These are phyloP conservation scores for Sardinella longiceps DNA, from an alignment of 2,797 vertebrate species.

Conservation along the genomic window DNA sequence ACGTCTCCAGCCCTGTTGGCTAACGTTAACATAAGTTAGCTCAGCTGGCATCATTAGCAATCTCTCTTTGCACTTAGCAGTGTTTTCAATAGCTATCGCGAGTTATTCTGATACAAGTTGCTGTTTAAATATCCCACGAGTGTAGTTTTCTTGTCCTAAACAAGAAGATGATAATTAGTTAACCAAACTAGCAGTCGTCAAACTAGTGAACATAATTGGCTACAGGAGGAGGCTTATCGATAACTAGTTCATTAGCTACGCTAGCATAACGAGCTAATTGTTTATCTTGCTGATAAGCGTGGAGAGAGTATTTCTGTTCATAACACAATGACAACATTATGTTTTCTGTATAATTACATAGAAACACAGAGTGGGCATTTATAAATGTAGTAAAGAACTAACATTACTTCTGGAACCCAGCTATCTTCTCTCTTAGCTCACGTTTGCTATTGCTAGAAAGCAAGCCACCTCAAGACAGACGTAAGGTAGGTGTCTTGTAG, in stretches of 20 bases:
- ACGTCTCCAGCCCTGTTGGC: neutral
- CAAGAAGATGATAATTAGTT: neutral
- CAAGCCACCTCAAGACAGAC: neutral
- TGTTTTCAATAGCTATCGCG: neutral
- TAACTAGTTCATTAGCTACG: neutral
- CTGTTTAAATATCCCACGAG: neutral
- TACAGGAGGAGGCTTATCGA: too few species aligned
- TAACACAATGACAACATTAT: neutral
- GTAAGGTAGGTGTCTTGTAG: neutral
- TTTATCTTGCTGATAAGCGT: neutral
- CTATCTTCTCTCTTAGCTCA: neutral
- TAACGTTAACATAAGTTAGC: too few species aligned
- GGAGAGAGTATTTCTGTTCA: neutral
- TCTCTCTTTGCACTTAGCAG: neutral
- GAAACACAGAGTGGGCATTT: neutral
- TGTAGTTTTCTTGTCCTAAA: too few species aligned
- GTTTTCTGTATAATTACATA: neutral
- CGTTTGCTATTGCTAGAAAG: conserved; percentile 1
- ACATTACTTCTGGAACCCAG: neutral
- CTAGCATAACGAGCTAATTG: conserved; percentile 1
- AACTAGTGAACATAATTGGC: neutral
- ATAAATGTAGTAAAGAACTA: neutral
- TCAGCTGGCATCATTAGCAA: neutral
- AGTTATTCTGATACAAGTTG: neutral
- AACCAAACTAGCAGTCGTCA: neutral